phyloP scores from a whole-genome alignment of 2,797 vertebrate genomes.

The Enteromius argenteus region DNA sequence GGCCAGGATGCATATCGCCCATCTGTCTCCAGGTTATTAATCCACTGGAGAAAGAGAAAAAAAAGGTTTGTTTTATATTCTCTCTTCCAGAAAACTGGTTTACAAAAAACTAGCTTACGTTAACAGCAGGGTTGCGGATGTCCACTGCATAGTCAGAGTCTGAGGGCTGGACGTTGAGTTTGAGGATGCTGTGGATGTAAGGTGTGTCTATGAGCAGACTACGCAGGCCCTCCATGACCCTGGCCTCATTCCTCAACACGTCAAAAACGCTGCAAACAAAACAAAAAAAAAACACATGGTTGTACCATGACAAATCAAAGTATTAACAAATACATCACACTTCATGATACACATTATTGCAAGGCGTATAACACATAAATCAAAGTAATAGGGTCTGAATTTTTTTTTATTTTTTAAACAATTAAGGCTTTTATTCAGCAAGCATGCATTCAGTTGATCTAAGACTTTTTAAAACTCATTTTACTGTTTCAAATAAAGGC shows the following conservation, averaged over 20 bases:
- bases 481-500: not conserved
- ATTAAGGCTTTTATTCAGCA: not conserved
- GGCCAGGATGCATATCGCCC: slow-evolving; percentile 92
- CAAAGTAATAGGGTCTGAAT: not conserved
- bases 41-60: slow-evolving; percentile 83
- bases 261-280: slow-evolving; percentile 85
- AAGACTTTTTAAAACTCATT: not conserved
- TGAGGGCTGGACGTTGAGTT: slow-evolving; percentile 92
- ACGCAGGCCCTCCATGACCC: slow-evolving; percentile 94
- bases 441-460: too few relatives aligned
- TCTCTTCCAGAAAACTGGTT: not conserved
- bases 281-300: not conserved
- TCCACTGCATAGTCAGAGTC: slow-evolving; percentile 95
- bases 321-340: not conserved
- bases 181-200: slow-evolving; percentile 91
- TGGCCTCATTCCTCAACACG: slow-evolving; percentile 89
- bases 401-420: not conserved
- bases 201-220: slow-evolving; percentile 89
- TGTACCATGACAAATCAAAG: not conserved
- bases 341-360: not conserved
- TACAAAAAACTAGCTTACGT: slow-evolving; percentile 75
- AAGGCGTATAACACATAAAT: not conserved
- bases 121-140: slow-evolving; percentile 90
- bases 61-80: not conserved
- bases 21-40: slow-evolving; percentile 95